Evolutionary conservation across 2,888 invertebrate genomes (phyloP).

Genomic region (Ceramica pisi): DNA sequence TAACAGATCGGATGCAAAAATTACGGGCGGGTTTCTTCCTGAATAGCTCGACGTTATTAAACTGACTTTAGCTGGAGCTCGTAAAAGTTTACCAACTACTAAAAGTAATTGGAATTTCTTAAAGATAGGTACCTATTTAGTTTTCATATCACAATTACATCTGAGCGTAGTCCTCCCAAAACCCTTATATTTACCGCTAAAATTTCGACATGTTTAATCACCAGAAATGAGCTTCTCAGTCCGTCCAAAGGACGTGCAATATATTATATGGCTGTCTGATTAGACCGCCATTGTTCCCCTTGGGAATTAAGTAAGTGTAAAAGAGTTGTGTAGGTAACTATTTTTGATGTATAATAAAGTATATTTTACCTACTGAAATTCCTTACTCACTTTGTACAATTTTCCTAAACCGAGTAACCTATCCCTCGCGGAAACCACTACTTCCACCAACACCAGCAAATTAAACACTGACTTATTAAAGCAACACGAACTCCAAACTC

Average conservation of each 20-base stretch:
- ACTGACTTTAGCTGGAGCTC: constrained; percentile 13
- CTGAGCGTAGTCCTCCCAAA: background rate
- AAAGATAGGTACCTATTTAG: background rate
- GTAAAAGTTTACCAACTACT: constrained; percentile 5
- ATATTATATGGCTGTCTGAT: too few species aligned
- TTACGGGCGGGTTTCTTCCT: constrained; percentile 36
- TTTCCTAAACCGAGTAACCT: constrained; percentile 3
- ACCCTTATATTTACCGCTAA: background rate
- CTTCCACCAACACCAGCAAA: constrained; percentile 36
- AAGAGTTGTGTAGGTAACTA: background rate
- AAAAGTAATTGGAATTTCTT: background rate
- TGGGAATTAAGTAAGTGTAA: background rate
- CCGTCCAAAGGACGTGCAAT: too few species aligned
- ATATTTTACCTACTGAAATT: too few species aligned
- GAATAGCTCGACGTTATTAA: constrained; percentile 39
- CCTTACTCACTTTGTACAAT: background rate
- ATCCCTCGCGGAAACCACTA: constrained; percentile 18
- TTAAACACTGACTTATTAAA: constrained; percentile 56
- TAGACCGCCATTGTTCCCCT: too few species aligned
- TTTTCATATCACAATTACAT: background rate
- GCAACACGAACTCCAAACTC: constrained; percentile 56
- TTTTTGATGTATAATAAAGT: too few species aligned
- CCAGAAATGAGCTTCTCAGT: background rate
- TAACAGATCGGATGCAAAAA: constrained; percentile 56
- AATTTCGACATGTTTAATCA: background rate